Conservation (phyloP, 1,140 invertebrate genomes). For the Magallana ariakensis region DNA sequence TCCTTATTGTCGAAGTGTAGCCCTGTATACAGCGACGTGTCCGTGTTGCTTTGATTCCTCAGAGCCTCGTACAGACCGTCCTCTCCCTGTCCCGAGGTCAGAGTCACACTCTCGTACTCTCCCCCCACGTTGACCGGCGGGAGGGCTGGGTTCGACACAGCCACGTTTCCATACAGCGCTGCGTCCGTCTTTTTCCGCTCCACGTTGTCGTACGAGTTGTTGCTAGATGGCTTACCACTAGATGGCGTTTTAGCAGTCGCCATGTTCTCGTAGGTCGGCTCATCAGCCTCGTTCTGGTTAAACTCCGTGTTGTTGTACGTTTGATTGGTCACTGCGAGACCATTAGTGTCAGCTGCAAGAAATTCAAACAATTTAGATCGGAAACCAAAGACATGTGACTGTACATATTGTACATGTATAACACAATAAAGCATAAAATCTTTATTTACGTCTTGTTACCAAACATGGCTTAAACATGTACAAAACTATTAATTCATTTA, state of each 20-base stretch:
- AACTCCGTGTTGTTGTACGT: neutral
- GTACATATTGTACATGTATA: no score
- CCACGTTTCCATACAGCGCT: constrained; percentile 2
- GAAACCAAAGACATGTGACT: no score
- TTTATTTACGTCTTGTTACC: no score
- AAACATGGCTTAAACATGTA: no score
- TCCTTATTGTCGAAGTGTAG: neutral
- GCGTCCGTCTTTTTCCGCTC: neutral
- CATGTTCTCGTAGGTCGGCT: neutral
- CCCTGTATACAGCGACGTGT: neutral
- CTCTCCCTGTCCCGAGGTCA: neutral
- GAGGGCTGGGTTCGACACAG: neutral
- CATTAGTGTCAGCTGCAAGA: neutral
- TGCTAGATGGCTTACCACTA: neutral
- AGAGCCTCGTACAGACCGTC: neutral
- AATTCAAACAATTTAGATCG: neutral
- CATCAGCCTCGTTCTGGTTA: neutral
- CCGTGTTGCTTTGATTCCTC: neutral
- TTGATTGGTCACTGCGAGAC: neutral
- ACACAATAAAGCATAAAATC: no score
- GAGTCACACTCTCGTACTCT: constrained; percentile 11
- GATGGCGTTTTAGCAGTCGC: neutral
- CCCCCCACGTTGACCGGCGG: neutral
- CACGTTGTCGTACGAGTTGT: neutral
- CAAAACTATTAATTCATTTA: no score